phyloP scores from a whole-genome alignment of 2,888 invertebrate species.

The Agonopterix arenella region DNA sequence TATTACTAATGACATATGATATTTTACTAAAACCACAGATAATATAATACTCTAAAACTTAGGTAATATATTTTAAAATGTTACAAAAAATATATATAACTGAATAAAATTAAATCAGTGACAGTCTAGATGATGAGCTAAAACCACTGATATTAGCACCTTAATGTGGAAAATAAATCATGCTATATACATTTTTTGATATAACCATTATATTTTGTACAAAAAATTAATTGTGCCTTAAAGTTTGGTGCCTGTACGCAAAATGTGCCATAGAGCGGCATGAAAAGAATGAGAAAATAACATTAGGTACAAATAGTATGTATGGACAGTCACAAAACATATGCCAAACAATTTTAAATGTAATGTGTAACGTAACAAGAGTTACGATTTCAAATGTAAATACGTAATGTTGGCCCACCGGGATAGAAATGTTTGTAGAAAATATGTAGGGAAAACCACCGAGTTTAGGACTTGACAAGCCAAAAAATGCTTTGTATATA shows the following conservation, averaged over 20 bases:
- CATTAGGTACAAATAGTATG: constrained; percentile 61
- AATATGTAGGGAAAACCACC: constrained; percentile 46
- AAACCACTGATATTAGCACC: too few species aligned
- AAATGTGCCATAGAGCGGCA: constrained; percentile 54
- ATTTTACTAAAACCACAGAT: too few species aligned
- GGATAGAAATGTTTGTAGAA: constrained; percentile 43
- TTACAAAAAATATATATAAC: too few species aligned
- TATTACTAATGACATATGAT: too few species aligned
- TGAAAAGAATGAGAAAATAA: constrained; percentile 19
- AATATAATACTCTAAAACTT: too few species aligned
- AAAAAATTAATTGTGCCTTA: constrained; percentile 47
- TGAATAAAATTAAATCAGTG: too few species aligned
- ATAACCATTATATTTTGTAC: constrained; percentile 21
- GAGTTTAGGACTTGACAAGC: constrained; percentile 60
- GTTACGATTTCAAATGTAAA: constrained; percentile 47
- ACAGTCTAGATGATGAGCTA: too few species aligned
- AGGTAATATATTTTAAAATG: too few species aligned
- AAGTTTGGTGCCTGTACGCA: constrained; percentile 50
- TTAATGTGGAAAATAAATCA: neutral
- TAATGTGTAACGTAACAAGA: constrained; percentile 27
- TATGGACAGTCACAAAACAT: constrained; percentile 70
- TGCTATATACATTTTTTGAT: constrained; percentile 15
- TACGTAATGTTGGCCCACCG: constrained; percentile 66
- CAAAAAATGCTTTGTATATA: constrained; percentile 71
- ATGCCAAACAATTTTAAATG: constrained; percentile 67